Base-by-base conservation (phyloP, 2,888 invertebrate genomes). In the Ophioninae sp. region DNA sequence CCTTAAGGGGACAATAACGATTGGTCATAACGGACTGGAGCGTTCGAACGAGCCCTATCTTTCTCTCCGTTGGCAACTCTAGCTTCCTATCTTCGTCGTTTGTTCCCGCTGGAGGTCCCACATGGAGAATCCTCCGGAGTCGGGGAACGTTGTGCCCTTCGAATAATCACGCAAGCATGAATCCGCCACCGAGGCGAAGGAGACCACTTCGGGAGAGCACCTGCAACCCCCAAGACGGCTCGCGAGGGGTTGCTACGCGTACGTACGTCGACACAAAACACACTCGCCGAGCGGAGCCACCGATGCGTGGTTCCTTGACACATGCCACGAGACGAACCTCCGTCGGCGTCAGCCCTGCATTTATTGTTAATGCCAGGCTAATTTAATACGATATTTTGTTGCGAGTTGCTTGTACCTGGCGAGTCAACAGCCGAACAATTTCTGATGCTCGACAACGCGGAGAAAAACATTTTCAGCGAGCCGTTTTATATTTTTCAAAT, bases 201-300 rank as follows among this genome's bases (percentile, higher is more conserved):
- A 68, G 86, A 88, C 88, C 89, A 87, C 87, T 73, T 57, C 62
- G 37, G 23, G 41, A 37, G 77, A 87, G 88, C 92, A 92, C 92
- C 92, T 92, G 91, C 92, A 91, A 89, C 92, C 92, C 92, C 92
- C 92, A 91, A 91, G 92, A 92, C 90, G 85, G 68, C 59, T 30
- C 30, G 69, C 21, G 61, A 77, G 89, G 86, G 86, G 88, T 84
- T 86, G 84, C 70, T 75, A 64, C 61, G 72, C 67, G 83, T n/a
- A 30, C 67, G 74, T 23, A 72, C 72, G 56, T 56, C 75, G 69
- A 73, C 73, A 79, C 70, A 44, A 56, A 61, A 77, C 57, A 44
- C n/a, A 39, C 37, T 70, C 64, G 70, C 82, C 82, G 79, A 61
- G 84, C 86, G 82, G 83, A 86, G 73, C 74, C 89, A 89, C 74